A percentile compares a stretch with the other conserved stretches of the same genome.
Conservation (phyloP, 1,140 invertebrate species). For the Drosophila auraria region DNA sequence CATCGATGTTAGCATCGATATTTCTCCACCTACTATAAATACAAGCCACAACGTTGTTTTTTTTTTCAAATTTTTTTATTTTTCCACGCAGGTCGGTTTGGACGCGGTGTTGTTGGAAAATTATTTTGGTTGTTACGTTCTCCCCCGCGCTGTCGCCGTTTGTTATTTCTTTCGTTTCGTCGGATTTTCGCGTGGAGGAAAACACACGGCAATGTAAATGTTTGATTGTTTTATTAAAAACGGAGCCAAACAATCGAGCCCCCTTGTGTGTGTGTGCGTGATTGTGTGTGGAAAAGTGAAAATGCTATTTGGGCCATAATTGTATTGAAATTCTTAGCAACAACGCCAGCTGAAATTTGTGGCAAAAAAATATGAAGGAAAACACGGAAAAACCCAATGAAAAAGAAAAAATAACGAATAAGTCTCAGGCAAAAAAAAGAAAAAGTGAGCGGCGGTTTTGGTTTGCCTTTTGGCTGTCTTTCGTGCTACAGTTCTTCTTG, state of each 20-base stretch:
- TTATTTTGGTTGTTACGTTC: constrained; percentile 67
- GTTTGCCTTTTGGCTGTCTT: constrained; percentile 25
- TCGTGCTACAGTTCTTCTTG: constrained; percentile 43
- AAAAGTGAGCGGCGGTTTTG: constrained; percentile 54
- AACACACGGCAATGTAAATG: constrained; percentile 59
- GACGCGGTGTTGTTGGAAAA: constrained; percentile 47
- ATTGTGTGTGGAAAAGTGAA: constrained; percentile 69
- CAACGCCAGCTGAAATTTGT: constrained; percentile 26
- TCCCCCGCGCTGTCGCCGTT: constrained; percentile 43
- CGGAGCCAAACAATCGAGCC: constrained; percentile 30
- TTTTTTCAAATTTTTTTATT: not conserved
- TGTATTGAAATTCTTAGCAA: constrained; percentile 70
- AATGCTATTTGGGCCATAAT: constrained; percentile 72
- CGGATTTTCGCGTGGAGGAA: constrained; percentile 34
- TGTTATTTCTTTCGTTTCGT: constrained; percentile 63
- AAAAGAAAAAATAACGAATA: constrained; percentile 31
- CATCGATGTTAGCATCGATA: too few species aligned
- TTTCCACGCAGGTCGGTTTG: constrained; percentile 7
- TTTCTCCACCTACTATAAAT: too few species aligned
- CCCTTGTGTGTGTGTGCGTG: constrained; percentile 10
- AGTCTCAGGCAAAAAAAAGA: constrained; percentile 50
- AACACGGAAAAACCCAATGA: constrained; percentile 21
- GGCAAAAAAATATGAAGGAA: constrained; percentile 8
- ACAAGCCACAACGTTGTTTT: not conserved
- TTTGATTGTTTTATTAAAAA: constrained; percentile 64